A percentile compares a stretch with the other conserved stretches of the same genome.
Conservation (phyloP, 1,140 invertebrate genomes). For the Diabrotica undecimpunctata region DNA sequence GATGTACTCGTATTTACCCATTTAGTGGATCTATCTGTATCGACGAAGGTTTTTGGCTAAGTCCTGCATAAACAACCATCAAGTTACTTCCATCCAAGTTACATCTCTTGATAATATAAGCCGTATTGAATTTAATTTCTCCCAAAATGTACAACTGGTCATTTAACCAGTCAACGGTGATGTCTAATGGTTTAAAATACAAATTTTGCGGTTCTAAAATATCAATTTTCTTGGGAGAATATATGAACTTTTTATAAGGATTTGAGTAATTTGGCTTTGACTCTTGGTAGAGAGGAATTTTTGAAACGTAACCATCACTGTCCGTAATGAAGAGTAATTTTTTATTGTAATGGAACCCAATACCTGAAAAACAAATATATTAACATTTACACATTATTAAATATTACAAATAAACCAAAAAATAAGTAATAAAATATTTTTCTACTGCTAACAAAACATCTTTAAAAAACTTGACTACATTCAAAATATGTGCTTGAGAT, state of each 20-base stretch:
- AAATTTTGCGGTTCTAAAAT: constrained; percentile 58
- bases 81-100: constrained; percentile 66
- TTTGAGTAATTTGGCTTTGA: constrained; percentile 6
- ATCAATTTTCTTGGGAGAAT: constrained; percentile 41
- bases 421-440: no score
- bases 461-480: no score
- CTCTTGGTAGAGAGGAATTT: constrained; percentile 48
- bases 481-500: no score
- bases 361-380: constrained; percentile 54
- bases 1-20: constrained; percentile 58
- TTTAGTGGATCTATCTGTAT: constrained; percentile 90
- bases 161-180: constrained; percentile 87
- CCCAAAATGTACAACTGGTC: constrained; percentile 75
- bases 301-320: constrained; percentile 59
- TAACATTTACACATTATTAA: neutral
- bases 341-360: constrained; percentile 68
- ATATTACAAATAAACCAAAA: no score
- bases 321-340: constrained; percentile 74
- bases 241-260: neutral
- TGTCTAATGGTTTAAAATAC: constrained; percentile 58
- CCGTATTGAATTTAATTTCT: constrained; percentile 50
- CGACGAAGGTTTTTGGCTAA: constrained; percentile 65
- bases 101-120: constrained; percentile 72
- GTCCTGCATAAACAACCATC: constrained; percentile 62
- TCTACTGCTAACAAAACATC: no score